Percentiles rank a stretch among this genome's conserved stretches.
phyloP scores from a whole-genome alignment of 2,113 vertebrate species.

The Oenanthe oenanthe region DNA sequence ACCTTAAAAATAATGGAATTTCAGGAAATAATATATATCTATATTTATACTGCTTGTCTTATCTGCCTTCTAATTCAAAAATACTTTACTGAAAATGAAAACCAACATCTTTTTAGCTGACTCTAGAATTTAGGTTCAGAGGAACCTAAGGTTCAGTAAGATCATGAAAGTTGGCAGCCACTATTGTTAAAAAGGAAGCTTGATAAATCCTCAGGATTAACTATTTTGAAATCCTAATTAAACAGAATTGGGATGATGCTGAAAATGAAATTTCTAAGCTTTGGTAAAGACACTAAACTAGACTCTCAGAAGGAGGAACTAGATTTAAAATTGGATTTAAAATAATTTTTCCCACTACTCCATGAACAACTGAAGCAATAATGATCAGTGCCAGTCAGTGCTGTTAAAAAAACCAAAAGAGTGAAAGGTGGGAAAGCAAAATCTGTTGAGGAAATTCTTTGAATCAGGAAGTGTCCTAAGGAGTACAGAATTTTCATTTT shows the following conservation, averaged over 20 bases:
- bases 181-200: slow-evolving; percentile 16
- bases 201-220: neutral
- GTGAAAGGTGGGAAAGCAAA: neutral
- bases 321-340: neutral
- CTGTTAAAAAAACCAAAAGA: neutral
- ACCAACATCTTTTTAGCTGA: neutral
- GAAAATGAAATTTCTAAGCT: neutral
- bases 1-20: neutral
- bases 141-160: neutral
- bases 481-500: neutral
- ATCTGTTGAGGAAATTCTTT: neutral
- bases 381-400: neutral
- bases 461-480: neutral
- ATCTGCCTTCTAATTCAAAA: neutral
- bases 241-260: neutral
- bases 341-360: neutral
- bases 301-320: neutral
- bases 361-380: neutral
- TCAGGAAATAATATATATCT: neutral
- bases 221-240: neutral
- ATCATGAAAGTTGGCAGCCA: neutral
- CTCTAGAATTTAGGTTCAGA: neutral
- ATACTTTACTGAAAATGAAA: neutral
- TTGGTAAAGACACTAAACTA: neutral
- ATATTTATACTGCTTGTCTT: neutral